Evolutionary conservation across 2,888 invertebrate genomes (phyloP).

Genomic region (Troides oblongomaculatus): DNA sequence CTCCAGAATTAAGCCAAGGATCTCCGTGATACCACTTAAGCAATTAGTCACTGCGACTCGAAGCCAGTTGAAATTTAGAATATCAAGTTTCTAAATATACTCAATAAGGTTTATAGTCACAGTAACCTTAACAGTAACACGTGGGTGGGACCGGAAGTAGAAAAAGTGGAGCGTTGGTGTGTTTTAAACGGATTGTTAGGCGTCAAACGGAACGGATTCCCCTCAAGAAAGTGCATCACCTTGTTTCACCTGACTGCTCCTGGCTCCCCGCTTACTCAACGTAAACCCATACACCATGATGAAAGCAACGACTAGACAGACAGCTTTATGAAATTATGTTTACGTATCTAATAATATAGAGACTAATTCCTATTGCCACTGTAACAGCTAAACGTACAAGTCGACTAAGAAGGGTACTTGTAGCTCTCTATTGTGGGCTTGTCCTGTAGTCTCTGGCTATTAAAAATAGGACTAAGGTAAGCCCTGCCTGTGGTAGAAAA

Average conservation of each 20-base stretch:
- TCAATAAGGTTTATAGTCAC: not conserved
- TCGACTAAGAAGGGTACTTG: no score
- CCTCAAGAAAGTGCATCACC: slow-evolving; percentile 66
- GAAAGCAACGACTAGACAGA: slow-evolving; percentile 1
- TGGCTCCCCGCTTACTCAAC: slow-evolving; percentile 48
- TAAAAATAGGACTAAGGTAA: no score
- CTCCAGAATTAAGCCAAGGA: no score
- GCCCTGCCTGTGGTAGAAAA: no score
- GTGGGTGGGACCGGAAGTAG: not conserved
- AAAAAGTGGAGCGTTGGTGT: not conserved
- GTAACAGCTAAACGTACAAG: no score
- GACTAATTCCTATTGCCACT: no score
- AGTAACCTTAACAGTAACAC: not conserved
- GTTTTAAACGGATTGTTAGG: slow-evolving; percentile 29
- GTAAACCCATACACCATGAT: slow-evolving; percentile 10
- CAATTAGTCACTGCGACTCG: not conserved
- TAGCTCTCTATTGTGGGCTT: no score
- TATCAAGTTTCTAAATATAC: not conserved
- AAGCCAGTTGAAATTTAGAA: not conserved
- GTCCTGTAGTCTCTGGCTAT: no score
- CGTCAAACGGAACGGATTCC: slow-evolving; percentile 45
- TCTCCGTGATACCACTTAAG: no score
- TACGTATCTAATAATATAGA: not conserved
- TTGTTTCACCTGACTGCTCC: slow-evolving; percentile 55
- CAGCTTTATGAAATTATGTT: not conserved